Evolutionary conservation across 2,113 vertebrate genomes (phyloP).

Genomic region (Myrmecophaga tridactyla): DNA sequence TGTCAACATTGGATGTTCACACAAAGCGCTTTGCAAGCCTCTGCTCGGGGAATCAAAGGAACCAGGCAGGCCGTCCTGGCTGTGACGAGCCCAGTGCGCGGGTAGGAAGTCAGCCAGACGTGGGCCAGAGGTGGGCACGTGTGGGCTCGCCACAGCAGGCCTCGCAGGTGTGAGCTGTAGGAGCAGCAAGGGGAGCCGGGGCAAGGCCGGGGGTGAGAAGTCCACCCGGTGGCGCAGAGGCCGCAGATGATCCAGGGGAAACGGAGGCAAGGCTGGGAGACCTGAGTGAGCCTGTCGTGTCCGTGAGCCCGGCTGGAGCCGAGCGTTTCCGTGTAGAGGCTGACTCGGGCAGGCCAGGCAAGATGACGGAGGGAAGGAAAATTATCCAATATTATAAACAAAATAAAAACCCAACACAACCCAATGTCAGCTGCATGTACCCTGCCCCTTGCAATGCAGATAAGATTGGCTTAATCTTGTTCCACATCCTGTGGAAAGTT

Average conservation of each 20-base stretch:
- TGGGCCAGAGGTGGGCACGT: background rate
- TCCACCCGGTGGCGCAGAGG: background rate
- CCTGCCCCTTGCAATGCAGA: slow-evolving; percentile 60
- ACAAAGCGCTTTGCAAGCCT: background rate
- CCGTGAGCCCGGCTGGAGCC: background rate
- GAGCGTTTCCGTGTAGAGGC: background rate
- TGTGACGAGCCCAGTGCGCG: background rate
- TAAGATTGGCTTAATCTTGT: slow-evolving; percentile 42
- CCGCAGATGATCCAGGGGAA: background rate
- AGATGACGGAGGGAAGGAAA: background rate
- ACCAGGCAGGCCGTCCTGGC: background rate
- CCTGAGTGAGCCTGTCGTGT: fast-evolving
- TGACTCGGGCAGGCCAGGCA: background rate
- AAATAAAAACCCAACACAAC: slow-evolving; percentile 38
- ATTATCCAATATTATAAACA: slow-evolving; percentile 46
- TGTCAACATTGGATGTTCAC: background rate
- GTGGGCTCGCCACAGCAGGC: background rate
- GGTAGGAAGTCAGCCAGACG: background rate
- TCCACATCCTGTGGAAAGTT: slow-evolving; percentile 64
- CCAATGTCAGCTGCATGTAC: slow-evolving; percentile 7
- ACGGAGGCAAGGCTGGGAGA: background rate
- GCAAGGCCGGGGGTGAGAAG: background rate
- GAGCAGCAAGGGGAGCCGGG: no score
- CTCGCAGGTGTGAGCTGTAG: background rate
- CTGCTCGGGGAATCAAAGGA: background rate